A percentile compares a stretch with the other conserved stretches of the same genome.
Evolutionary conservation across 2,113 vertebrate species (phyloP).

Genomic region (Ammodytes dubius): DNA sequence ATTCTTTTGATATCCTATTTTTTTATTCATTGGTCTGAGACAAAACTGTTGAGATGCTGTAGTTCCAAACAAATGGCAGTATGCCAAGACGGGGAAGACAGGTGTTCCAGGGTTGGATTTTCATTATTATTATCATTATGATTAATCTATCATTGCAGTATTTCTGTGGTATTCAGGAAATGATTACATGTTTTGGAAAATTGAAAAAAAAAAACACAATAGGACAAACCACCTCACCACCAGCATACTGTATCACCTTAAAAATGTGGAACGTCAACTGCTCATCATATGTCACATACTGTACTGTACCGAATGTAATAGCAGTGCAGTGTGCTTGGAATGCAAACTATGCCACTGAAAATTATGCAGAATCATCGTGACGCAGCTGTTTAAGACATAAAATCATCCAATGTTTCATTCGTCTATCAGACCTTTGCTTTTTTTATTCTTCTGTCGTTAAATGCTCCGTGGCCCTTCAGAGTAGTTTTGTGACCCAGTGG

Average conservation of each 20-base stretch:
- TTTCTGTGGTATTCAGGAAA: not conserved
- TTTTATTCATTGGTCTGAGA: not conserved
- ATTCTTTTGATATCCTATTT: not conserved
- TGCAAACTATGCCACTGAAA: not conserved
- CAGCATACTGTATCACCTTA: not conserved
- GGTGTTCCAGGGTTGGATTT: not conserved
- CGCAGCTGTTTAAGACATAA: too few species aligned
- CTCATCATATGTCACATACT: not conserved
- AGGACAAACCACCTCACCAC: too few species aligned
- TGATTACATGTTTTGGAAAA: not conserved
- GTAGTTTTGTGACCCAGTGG: too few species aligned
- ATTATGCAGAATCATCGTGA: not conserved
- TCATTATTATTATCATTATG: not conserved
- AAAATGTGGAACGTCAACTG: not conserved
- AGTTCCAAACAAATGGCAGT: not conserved
- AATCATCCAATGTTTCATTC: too few species aligned
- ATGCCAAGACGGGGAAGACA: not conserved
- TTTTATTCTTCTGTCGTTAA: too few species aligned
- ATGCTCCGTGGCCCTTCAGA: too few species aligned
- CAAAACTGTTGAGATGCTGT: not conserved
- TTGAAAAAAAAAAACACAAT: too few species aligned
- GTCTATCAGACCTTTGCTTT: too few species aligned
- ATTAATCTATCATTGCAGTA: not conserved
- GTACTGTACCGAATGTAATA: slow-evolving; percentile 4
- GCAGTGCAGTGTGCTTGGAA: not conserved